Base-by-base conservation (phyloP, 2,797 vertebrate genomes). In the Brachyalestes nurse region DNA sequence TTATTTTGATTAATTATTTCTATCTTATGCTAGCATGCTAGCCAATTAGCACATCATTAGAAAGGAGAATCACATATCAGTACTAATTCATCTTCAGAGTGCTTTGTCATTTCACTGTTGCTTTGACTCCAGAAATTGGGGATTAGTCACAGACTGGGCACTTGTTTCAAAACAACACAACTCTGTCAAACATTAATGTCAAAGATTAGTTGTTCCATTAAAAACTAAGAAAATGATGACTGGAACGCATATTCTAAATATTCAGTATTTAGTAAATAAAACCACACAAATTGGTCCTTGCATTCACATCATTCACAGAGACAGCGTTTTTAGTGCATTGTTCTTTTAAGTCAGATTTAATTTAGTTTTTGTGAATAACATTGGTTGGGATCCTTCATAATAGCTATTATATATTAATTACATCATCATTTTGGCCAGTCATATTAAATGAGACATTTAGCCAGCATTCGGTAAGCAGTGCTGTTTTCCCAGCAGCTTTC, bases 41-140 rank as follows among this genome's bases (percentile, higher is more conserved):
- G 42, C 42, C 19, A 69, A 47, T 45, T 45, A 69, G 10, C 10
- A 40, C 71, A 23, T 21, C 9, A 14, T 58, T 73, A 58, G 38
- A 73, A 73, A 55, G n/a, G 70, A 72, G 51, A 58, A 19, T 55
- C 34, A 42, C 38, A 45, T n/a, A 38, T 28, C 69, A 53, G 10
- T 72, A 34, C 28, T 53, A 34, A 34, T 55, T 72, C 28, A 19
- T 65, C 62, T 53, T 51, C 23, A 28, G 17, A 34, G 69, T 12
- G 25, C 25, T 72, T 47, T 53, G 49, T 34, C 51, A 34, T 72
- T 53, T 72, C 49, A 9, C 51, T 55, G 49, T 28, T 71, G 69
- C 23, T 71, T 72, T 57, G 34, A 28, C 17, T 73, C 58, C 34
- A 40, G 34, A 38, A 57, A 57, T 6, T 14, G 40, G 51, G 25